Base-by-base conservation (phyloP, 2,797 vertebrate genomes). In the Hypotaenidia philippensis region DNA sequence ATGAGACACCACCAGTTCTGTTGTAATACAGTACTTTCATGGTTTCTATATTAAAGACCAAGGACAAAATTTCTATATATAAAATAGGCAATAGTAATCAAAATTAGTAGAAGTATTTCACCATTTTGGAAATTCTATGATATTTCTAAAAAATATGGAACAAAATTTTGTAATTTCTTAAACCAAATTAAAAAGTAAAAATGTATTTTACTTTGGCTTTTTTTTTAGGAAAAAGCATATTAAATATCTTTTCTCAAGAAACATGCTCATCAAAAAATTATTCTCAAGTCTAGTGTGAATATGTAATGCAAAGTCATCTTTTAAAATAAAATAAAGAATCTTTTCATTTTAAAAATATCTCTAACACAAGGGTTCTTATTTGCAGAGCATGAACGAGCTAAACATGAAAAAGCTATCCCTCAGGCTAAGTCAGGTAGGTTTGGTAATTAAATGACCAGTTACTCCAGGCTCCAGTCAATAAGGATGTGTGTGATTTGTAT, bases 381-480 rank as follows among this genome's bases (percentile, higher is more conserved):
- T 97, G 44, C 95, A 98, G 98, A 96, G 84, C 90, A 95, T 10
- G 80, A 92, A 23, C 56, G 1, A 6, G 3, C 49, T 49, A 98
- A 96, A 92, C 83, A 52, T 22, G 97, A 97, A 92, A 97, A 97
- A 92, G 21, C 50, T 69, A 1, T 68, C 76, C 81, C 92, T 87
- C 96, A 93, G 66, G 52, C 40, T 63, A 98, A 98, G 76, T 50
- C 95, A 98, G 97, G 97, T 98, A 96, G 49, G 94, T 95, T 78
- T 80, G 32, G 14, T 36, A 44, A 55, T 75, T 63, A 15, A 40
- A 44, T 32, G 53, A 77, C 15, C 44, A 29, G 2, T 56, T 76
- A 61, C 14, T 31, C 3, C 32, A 11, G 3, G 10, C 7, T 63
- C 29, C 12, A 13, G 15, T 81, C 50, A 10, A 11, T 32, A 40